Base-by-base conservation (phyloP, 2,113 vertebrate species). In the Speoplatyrhinus poulsoni region DNA sequence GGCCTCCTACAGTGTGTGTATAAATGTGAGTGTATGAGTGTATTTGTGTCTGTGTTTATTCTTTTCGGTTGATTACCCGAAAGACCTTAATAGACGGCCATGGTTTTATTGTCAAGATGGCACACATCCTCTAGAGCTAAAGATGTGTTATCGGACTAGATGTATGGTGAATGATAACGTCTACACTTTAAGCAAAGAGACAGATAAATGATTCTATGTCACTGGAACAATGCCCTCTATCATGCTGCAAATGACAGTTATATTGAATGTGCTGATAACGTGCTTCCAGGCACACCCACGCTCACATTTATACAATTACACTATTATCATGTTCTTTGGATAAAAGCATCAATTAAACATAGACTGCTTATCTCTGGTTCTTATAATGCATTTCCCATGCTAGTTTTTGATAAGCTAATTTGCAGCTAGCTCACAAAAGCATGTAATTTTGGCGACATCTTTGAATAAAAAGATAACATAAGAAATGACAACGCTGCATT, bases 291-390 rank as follows among this genome's bases (percentile, higher is more conserved):
- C 65, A 74, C 67, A 48, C 73, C 67, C 64, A 87, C 62, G 7
- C 75, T 33, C 56, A n/a, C 65, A 56, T 72, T 63, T 17, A 73
- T 58, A 50, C 55, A 8, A 50, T 68, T 5, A 1, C 10, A 8
- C 8, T 65, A 46, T 26, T 64, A 12, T 69, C 60, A 47, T 52
- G 12, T 70, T 54, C 46, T 69, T 61, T 79, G 57, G 60, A 70
- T 80, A 76, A 82, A 81, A 79, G 68, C 71, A 55, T 75, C 58
- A 12, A 33, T 32, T 59, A 19, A 76, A 69, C 33, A 26, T 13
- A 46, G 26, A 36, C 49, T 54, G 15, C 9, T 33, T 52, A 6
- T 65, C 0, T 11, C 36, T 58, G 49, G 61, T 54, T 66, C 41
- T 60, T 50, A 4, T 65, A 41, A 72, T 50, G 3, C 59, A 0